Evolutionary conservation across 2,888 invertebrate genomes (phyloP), one percentile per base, ranked within the genome.

Genomic region (Drosophila algonquin): DNA sequence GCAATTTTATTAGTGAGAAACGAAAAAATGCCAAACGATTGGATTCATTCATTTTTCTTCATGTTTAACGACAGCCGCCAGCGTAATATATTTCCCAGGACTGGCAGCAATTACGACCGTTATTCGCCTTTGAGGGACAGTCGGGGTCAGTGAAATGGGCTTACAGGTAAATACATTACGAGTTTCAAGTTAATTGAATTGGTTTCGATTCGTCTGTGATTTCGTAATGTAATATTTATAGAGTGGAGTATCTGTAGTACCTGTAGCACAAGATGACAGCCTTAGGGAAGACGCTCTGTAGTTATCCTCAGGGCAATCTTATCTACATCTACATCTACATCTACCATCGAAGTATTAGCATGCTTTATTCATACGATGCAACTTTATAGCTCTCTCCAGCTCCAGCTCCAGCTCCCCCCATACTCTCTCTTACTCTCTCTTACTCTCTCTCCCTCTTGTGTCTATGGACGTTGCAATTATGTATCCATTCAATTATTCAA

Each of bases 1-100:
- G 46, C 46, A 47, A 59, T 81, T 87, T 81, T 87, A 73, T 80
- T 76, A 72, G 71, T 63, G 60, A 35, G 24, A 46, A 69, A 81
- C 73, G 68, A 64, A 62, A 69, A 78, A 80, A 63, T 61, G 54
- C 67, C 59, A 87, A 24, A 62, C 74, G 72, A 72, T 70, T 79
- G 63, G 65, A 54, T 72, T 59, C 67, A 54, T 72, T 59, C 67
- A 72, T 65, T 64, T 87, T 65, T 64, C 47, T 60, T 51, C 40
- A 48, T 67, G 53, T 70, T 81, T 81, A 78, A 87, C 72, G 46
- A 2, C 14, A 4, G 63, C 60, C 63, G 59, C 27, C 73, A n/a
- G 24, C 63, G 65, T 52, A 63, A 63, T 63, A 50, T 52, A 45
- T 24, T 24, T 21, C 21, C 45, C 18, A 10, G 64, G 45, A 50